Base-by-base conservation (phyloP, 1,140 invertebrate species). In the Drosophila persimilis region DNA sequence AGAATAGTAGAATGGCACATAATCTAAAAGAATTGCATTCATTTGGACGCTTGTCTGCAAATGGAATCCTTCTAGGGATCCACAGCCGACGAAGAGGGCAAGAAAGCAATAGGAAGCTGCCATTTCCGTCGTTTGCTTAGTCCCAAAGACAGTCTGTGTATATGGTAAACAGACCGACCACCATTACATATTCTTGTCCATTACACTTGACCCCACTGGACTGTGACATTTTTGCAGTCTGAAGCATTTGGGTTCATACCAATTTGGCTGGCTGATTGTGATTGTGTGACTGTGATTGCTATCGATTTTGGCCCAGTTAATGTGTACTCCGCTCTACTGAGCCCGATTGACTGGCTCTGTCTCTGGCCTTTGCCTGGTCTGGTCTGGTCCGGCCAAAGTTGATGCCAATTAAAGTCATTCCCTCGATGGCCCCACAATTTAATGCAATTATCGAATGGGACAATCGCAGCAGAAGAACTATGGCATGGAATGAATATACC, bases 251-350 rank as follows among this genome's bases (percentile, higher is more conserved):
- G 24, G 62, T 69, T 69, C 67, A 69, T 69, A 58, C 13, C 17
- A 56, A 26, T 43, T 45, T 45, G 39, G 26, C 20, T 13, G 11
- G 35, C 35, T 39, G 63, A 13, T 51, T 74, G 54, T 39, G 63
- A 13, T 51, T 74, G 54, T 20, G 20, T 20, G 20, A 13, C 63
- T 59, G 24, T 74, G 70, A 74, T 74, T 74, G 54, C 72, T 52
- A 74, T 74, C 72, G 72, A 74, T 74, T 74, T 59, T 59, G 43
- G 65, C 63, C 61, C 54, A 54, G 55, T 60, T 74, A 55, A 57
- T 44, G 24, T 52, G 29, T 31, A 6, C 7, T 15, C 52, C 57
- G 29, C 65, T 46, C 71, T 31, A 74, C 55, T 74, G 72, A 74
- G 55, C 71, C 61, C 70, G 60, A 64, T 73, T 39, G 60, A 65